Base-by-base conservation (phyloP, 2,113 vertebrate genomes). In the Athene cunicularia region DNA sequence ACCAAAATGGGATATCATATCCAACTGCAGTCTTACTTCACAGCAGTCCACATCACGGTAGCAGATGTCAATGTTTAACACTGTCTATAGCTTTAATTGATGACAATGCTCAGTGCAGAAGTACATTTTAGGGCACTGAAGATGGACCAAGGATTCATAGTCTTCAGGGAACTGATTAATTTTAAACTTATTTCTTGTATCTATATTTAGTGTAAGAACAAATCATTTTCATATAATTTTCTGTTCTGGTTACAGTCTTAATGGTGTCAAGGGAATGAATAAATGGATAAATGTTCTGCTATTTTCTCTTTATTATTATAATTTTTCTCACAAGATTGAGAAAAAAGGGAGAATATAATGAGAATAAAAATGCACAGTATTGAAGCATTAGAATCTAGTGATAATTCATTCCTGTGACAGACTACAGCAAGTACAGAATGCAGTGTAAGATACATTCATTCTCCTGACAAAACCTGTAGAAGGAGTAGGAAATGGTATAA, bases 231-330 rank as follows among this genome's bases (percentile, higher is more conserved):
- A 70, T 97, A 97, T 93, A 80, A 97, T 97, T 97, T 97, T 97
- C 92, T 96, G 86, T 95, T 97, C 93, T 94, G 94, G 96, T 95
- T 96, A 92, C 93, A 96, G 81, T 96, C 92, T 97, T 96, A 96
- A 96, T 67, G 80, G 77, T 96, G 95, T 97, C 97, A 98, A 96
- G 90, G 95, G 95, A 97, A 80, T 91, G 94, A 95, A 96, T 96
- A 96, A 95, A 96, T 96, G 96, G 90, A 96, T 97, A 97, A 97
- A 97, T 96, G 96, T 96, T 96, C 97, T 96, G 72, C 94, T 96
- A 95, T 96, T 97, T 97, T 97, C 95, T 93, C 92, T 96, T 98
- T 96, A 98, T 96, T 97, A 95, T 97, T 95, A 94, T 95, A 97
- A 97, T 97, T 97, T 96, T 95, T 95, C 90, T 96, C 88, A 95